Evolutionary conservation across 37 sponge, comb jelly and placozoan species (phyloP).

Genomic region (Hexactinellida sp.): DNA sequence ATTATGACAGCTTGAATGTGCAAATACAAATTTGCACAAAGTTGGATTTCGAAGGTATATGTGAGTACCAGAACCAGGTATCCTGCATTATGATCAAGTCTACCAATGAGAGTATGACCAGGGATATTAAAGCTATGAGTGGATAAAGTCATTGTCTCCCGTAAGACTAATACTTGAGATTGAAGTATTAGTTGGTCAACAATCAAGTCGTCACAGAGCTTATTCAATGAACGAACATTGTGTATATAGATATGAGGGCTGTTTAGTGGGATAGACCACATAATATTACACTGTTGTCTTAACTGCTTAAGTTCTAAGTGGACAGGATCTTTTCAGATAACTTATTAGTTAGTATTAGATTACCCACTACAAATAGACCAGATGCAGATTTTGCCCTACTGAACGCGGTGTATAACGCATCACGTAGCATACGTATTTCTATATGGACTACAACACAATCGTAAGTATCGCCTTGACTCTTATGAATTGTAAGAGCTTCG

Average conservation of each 20-base stretch:
- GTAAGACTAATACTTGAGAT: not conserved
- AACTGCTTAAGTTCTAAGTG: not conserved
- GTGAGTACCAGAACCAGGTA: not conserved
- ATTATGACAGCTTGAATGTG: not conserved
- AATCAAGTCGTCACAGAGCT: not conserved
- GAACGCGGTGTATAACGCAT: not conserved
- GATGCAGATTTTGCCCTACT: too few species aligned
- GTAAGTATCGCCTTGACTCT: not conserved
- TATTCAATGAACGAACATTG: not conserved
- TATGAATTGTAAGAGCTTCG: not conserved
- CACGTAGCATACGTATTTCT: not conserved
- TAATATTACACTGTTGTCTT: not conserved
- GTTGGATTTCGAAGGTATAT: not conserved
- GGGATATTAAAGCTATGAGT: not conserved
- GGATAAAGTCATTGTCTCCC: not conserved
- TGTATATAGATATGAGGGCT: not conserved
- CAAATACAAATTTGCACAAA: not conserved
- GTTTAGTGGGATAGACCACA: not conserved
- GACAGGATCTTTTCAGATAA: not conserved
- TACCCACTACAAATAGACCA: too few species aligned
- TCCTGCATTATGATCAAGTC: too few species aligned
- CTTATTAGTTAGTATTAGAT: not conserved
- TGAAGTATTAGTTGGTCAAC: not conserved
- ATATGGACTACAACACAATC: not conserved
- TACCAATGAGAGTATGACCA: too few species aligned